These are phyloP conservation scores for Sardinella longiceps DNA, from an alignment of 2,797 vertebrate genomes.

Conservation along the genomic window DNA sequence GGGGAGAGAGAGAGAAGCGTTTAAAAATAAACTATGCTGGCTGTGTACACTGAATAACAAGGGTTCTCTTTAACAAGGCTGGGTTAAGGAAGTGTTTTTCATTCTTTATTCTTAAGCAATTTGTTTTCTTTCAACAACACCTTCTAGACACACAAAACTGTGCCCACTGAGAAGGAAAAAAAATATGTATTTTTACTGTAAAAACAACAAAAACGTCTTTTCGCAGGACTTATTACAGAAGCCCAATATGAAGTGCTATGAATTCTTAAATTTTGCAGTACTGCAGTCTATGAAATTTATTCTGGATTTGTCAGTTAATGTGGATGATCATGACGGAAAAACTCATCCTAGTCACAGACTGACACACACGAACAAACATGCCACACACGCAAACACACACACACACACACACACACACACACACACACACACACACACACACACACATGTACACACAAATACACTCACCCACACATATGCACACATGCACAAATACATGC, in stretches of 20 bases:
- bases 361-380: not conserved
- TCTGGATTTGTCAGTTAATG: not conserved
- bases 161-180: not conserved
- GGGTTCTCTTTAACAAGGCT: slow-evolving; percentile 56
- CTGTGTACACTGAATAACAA: slow-evolving; percentile 66
- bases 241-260: not conserved
- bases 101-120: slow-evolving; percentile 10
- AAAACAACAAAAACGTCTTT: not conserved
- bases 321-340: not conserved
- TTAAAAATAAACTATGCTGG: slow-evolving; percentile 71
- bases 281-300: not conserved
- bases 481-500: not conserved
- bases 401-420: not conserved
- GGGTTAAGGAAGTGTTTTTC: slow-evolving; percentile 14
- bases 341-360: not conserved
- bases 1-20: slow-evolving; percentile 25
- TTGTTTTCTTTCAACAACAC: slow-evolving; percentile 15
- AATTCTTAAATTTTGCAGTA: not conserved
- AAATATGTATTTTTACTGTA: not conserved
- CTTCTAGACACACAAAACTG: slow-evolving; percentile 15
- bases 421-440: not conserved
- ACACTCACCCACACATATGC: no score
- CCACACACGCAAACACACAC: not conserved
- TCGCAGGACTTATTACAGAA: not conserved
- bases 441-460: no score